Percentiles rank a stretch among this genome's conserved stretches.
phyloP scores from a whole-genome alignment of 1,140 invertebrate genomes.

The Musca vetustissima region DNA sequence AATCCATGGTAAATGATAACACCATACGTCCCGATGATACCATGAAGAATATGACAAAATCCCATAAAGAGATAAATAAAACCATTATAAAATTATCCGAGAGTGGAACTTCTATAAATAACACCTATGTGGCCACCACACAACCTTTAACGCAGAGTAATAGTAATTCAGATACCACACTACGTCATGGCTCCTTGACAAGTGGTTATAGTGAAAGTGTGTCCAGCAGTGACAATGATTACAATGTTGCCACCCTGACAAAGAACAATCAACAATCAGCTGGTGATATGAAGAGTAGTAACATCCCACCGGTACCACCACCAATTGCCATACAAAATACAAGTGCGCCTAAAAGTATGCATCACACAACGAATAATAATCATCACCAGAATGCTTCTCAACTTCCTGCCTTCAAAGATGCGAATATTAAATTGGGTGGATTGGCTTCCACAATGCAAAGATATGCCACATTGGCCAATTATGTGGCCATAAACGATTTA shows the following conservation, averaged over 20 bases:
- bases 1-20: background rate
- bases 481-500: conserved; percentile 15
- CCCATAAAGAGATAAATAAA: conserved; percentile 59
- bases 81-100: conserved; percentile 70
- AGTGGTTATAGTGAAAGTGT: background rate
- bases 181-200: background rate
- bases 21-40: background rate
- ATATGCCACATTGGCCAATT: conserved; percentile 11
- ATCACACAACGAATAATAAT: no score
- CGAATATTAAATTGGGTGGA: background rate
- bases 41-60: conserved; percentile 16
- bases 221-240: background rate
- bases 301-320: conserved; percentile 8
- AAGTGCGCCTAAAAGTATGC: no score
- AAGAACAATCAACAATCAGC: conserved; percentile 1
- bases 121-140: conserved; percentile 54
- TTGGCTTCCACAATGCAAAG: conserved; percentile 9
- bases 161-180: background rate
- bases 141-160: background rate
- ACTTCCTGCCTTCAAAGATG: background rate
- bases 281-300: background rate
- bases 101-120: conserved; percentile 67
- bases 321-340: conserved; percentile 1
- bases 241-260: conserved; percentile 3
- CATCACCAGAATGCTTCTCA: background rate